phyloP scores from a whole-genome alignment of 2,113 vertebrate species.

The Campylorhamphus procurvoides region DNA sequence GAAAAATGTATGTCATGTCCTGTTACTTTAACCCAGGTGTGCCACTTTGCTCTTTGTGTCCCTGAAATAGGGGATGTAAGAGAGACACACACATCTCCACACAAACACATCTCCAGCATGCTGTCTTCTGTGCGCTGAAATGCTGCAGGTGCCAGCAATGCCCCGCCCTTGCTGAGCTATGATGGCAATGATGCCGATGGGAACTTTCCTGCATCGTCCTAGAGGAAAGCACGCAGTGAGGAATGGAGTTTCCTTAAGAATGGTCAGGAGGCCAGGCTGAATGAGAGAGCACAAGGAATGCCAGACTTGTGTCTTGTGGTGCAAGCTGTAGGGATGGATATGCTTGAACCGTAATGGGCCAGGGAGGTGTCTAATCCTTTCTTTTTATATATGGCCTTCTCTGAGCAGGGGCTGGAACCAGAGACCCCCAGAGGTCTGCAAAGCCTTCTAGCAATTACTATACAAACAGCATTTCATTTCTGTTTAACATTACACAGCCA shows the following conservation, averaged over 20 bases:
- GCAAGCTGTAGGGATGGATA: accelerated
- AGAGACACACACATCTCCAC: not conserved
- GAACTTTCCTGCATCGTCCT: not conserved
- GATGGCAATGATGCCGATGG: not conserved
- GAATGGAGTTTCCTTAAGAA: not conserved
- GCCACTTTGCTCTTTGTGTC: not conserved
- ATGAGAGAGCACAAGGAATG: not conserved
- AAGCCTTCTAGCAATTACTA: not conserved
- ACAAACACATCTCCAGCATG: not conserved
- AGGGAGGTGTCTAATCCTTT: not conserved
- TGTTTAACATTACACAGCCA: not conserved
- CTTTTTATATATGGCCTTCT: not conserved
- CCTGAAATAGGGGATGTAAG: not conserved
- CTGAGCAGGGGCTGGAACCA: not conserved
- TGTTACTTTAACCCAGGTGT: not conserved
- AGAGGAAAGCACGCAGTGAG: not conserved
- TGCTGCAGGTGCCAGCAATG: not conserved
- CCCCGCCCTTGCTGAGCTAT: accelerated
- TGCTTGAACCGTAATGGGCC: not conserved
- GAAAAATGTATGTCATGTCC: not conserved
- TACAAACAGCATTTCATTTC: not conserved
- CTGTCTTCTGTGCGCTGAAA: not conserved
- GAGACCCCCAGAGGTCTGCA: not conserved
- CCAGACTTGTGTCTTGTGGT: not conserved
- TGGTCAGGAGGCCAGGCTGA: not conserved